phyloP scores from a whole-genome alignment of 1,140 invertebrate species.

The Penaeus chinensis region DNA sequence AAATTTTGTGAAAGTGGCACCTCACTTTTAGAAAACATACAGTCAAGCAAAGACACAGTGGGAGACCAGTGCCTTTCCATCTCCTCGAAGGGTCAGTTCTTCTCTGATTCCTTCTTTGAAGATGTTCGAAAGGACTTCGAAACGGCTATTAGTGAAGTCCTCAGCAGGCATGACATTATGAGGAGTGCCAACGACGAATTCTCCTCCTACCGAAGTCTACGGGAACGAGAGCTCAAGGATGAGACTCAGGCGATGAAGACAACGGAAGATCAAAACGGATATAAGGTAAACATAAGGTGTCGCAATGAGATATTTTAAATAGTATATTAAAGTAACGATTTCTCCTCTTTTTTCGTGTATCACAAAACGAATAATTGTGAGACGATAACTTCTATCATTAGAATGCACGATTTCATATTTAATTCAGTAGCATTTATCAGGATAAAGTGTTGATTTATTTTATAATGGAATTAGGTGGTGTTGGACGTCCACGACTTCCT shows the following conservation, averaged over 20 bases:
- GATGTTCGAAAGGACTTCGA: constrained; percentile 36
- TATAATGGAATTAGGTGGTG: constrained; percentile 24
- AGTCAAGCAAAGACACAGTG: too few relatives aligned
- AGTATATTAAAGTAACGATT: too few relatives aligned
- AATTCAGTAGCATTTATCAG: too few relatives aligned
- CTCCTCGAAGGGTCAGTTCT: constrained; percentile 36
- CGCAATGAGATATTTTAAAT: too few relatives aligned
- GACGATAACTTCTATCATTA: too few relatives aligned
- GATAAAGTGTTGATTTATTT: too few relatives aligned
- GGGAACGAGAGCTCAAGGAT: constrained; percentile 37
- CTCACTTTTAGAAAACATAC: too few relatives aligned
- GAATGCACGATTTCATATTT: too few relatives aligned
- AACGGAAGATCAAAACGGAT: constrained; percentile 29
- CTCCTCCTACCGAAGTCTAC: constrained; percentile 35
- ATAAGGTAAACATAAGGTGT: constrained; percentile 27
- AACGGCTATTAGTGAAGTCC: constrained; percentile 19
- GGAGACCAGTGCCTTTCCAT: constrained; percentile 2
- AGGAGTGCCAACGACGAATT: background rate
- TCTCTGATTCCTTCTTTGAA: constrained; percentile 38
- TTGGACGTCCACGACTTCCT: constrained; percentile 36
- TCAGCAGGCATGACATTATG: background rate
- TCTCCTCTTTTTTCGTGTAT: too few relatives aligned
- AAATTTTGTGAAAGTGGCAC: too few relatives aligned
- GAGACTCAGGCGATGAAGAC: constrained; percentile 54
- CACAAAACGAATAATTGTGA: background rate